Base-by-base conservation (phyloP, 1,140 invertebrate species). In the Brachystomella parvula region DNA sequence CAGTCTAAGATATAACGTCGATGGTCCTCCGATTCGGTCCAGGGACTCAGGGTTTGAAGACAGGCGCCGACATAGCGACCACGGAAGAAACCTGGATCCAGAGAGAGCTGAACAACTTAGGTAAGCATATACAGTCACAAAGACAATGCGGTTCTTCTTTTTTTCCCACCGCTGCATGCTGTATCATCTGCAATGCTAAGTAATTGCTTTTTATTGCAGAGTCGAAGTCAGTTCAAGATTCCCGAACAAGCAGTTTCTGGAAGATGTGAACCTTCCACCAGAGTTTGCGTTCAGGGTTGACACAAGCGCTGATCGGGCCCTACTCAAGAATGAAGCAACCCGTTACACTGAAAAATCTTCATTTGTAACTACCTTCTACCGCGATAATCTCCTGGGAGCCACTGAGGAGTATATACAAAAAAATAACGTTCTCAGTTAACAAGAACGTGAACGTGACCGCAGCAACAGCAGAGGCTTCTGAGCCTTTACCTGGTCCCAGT, bases 201-300 rank as follows among this genome's bases (percentile, higher is more conserved):
- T 47, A 33, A 39, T 66, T 31, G 17, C n/a, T 17, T 61, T 31
- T 61, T 1, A 30, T 39, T 28, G 12, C 26, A 69, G 63, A 47
- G 15, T 71, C 29, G 9, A 24, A 26, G 29, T 71, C 1, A 61
- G 49, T 19, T 47, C 56, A 29, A 47, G 57, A 31, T 61, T 47
- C 30, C 66, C 66, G n/a, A 67, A 68, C 28, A 66, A 65, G 47
- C 47, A 64, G 30, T 68, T 71, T 62, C 31, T 68, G 28, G 70
- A 68, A 31, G 66, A 68, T 33, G 66, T 68, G 26, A 56, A 68
- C 32, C 49, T 71, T 3, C 9, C 63, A 64, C 1, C n/a, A n/a
- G 70, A 71, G 21, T 66, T 47, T 63, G 62, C 67, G 6, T 72
- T 72, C 57, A 24, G 71, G 3, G 19, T 72, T 0, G 71, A 72